A percentile compares a stretch with the other conserved stretches of the same genome.
Conservation (phyloP, 2,113 vertebrate species). For the Neoarius graeffei region DNA sequence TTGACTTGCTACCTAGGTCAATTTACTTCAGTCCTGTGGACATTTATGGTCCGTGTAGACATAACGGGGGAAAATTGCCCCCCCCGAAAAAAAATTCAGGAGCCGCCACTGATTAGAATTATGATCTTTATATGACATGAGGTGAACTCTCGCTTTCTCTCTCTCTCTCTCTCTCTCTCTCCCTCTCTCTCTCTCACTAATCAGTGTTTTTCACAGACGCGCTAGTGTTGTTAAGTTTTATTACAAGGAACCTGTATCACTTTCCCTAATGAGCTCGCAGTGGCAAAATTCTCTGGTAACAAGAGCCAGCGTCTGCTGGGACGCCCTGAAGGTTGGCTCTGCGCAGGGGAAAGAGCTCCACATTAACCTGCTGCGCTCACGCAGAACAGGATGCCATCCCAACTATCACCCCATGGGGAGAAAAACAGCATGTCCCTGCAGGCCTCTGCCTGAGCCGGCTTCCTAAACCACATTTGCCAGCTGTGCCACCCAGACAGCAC, state of each 20-base stretch:
- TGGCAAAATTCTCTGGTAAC: constrained; percentile 32
- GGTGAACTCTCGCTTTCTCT: neutral
- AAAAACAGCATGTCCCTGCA: constrained; percentile 48
- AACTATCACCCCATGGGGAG: constrained; percentile 11
- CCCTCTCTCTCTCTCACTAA: neutral
- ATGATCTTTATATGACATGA: neutral
- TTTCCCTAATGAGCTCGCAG: constrained; percentile 21
- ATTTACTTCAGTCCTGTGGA: too few relatives aligned
- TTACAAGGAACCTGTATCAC: neutral
- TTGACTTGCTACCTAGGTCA: too few relatives aligned
- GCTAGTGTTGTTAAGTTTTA: constrained; percentile 10
- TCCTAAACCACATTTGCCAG: constrained; percentile 35
- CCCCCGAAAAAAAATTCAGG: too few relatives aligned
- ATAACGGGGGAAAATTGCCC: too few relatives aligned
- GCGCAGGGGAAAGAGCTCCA: constrained; percentile 29
- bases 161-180: too few relatives aligned
- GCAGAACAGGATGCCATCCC: constrained; percentile 33
- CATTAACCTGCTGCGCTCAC: constrained; percentile 47
- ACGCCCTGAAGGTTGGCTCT: constrained; percentile 23
- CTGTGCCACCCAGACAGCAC: constrained; percentile 32
- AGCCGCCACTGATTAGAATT: too few relatives aligned
- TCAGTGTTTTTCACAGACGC: constrained; percentile 1
- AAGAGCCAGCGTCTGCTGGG: constrained; percentile 33
- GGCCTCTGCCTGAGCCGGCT: constrained; percentile 33
- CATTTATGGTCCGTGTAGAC: too few relatives aligned